phyloP scores from a whole-genome alignment of 2,888 invertebrate genomes.

The Tipula helvola region DNA sequence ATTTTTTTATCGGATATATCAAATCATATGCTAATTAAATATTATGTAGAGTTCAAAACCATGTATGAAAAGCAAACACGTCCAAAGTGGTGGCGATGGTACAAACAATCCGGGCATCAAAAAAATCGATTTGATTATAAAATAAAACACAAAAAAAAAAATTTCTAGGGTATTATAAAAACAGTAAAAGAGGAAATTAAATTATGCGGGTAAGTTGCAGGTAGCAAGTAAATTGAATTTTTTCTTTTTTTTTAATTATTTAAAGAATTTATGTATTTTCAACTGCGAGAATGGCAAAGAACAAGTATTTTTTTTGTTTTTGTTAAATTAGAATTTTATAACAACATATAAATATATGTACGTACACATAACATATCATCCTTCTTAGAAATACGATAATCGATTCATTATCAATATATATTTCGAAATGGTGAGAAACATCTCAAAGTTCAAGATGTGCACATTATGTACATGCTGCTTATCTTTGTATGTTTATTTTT shows the following conservation, averaged over 20 bases:
- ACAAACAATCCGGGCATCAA: not conserved
- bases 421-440: not conserved
- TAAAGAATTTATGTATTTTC: not conserved
- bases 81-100: not conserved
- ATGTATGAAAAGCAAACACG: not conserved
- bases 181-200: not conserved
- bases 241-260: not conserved
- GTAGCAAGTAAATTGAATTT: not conserved
- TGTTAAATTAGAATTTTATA: not conserved
- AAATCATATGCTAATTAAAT: not conserved
- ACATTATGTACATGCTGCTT: not conserved
- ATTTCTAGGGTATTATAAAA: not conserved
- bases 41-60: not conserved
- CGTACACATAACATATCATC: not conserved
- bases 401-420: not conserved
- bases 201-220: conserved; percentile 4
- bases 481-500: not conserved
- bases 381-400: not conserved
- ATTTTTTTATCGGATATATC: not conserved
- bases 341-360: not conserved
- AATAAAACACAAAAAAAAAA: not conserved
- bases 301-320: not conserved
- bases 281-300: not conserved
- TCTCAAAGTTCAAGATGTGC: not conserved
- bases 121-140: not conserved